A percentile compares a stretch with the other conserved stretches of the same genome.
Conservation (phyloP, 2,113 vertebrate genomes). For the Cyprinodon variegatus region DNA sequence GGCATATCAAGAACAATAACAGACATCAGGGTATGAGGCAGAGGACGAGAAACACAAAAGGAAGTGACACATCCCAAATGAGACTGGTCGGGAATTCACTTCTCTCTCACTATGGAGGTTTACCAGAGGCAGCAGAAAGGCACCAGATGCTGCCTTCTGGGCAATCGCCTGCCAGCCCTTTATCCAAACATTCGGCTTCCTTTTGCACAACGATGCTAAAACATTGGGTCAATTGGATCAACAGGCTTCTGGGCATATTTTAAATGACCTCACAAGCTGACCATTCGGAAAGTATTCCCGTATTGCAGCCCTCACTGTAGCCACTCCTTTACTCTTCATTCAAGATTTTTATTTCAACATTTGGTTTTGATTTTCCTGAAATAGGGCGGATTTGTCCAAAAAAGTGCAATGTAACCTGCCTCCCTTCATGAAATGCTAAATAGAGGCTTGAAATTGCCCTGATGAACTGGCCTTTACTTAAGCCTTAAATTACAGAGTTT, state of each 20-base stretch:
- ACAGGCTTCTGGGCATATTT: conserved; percentile 40
- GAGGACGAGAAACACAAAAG: conserved; percentile 34
- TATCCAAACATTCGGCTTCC: conserved; percentile 60
- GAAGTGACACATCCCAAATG: conserved; percentile 66
- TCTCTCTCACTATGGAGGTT: conserved; percentile 26
- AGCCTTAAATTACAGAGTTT: conserved; percentile 66
- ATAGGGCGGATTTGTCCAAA: conserved; percentile 53
- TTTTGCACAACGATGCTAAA: conserved; percentile 47
- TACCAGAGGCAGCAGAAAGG: conserved; percentile 41
- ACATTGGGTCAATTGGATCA: conserved; percentile 43
- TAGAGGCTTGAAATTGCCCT: conserved; percentile 56
- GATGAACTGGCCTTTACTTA: conserved; percentile 33
- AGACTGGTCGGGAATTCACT: conserved; percentile 33
- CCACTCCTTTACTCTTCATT: conserved; percentile 17
- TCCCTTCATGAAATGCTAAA: conserved; percentile 50
- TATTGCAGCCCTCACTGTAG: conserved; percentile 32
- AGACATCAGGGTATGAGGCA: conserved; percentile 29
- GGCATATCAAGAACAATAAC: conserved; percentile 6
- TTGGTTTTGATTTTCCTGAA: conserved; percentile 66
- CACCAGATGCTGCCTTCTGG: conserved; percentile 53
- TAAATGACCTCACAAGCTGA: conserved; percentile 57
- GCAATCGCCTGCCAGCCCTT: conserved; percentile 20
- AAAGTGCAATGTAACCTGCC: conserved; percentile 63
- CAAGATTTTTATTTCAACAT: conserved; percentile 64
- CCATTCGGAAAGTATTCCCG: conserved; percentile 40